Percentiles rank a stretch among this genome's conserved stretches.
Conservation (phyloP, 2,797 vertebrate species). For the Hafferia zeledoni region DNA sequence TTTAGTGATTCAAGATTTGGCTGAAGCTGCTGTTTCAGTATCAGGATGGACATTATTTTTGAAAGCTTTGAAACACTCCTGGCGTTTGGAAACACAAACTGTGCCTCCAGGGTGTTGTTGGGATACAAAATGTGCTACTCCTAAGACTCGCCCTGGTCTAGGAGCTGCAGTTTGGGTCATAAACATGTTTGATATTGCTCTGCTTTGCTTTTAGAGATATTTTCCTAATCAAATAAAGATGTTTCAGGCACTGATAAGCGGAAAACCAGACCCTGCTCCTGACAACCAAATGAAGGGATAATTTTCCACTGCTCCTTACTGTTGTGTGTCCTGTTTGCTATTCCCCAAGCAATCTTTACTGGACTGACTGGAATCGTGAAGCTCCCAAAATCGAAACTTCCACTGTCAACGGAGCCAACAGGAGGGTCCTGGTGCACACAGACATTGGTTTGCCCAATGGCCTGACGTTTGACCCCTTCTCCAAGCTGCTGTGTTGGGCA, state of each 20-base stretch:
- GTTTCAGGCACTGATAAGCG: background rate
- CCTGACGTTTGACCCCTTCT: constrained; percentile 86
- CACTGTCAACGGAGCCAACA: constrained; percentile 85
- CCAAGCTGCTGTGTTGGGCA: constrained; percentile 92
- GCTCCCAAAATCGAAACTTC: constrained; percentile 94
- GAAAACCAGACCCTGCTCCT: background rate
- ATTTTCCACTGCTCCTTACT: background rate
- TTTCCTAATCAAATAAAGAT: background rate
- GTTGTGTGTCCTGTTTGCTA: background rate
- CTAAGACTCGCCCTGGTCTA: background rate
- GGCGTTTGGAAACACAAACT: background rate
- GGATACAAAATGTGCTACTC: background rate
- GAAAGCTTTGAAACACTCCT: background rate
- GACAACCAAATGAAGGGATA: background rate
- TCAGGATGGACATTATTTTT: background rate
- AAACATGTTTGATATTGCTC: background rate
- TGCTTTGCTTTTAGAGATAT: background rate
- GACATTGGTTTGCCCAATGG: constrained; percentile 94
- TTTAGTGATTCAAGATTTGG: background rate
- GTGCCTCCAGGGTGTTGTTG: background rate
- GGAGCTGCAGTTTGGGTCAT: background rate
- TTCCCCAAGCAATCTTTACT: constrained; percentile 87
- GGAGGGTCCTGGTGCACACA: constrained; percentile 86
- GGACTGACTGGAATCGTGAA: constrained; percentile 98
- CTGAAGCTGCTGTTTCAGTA: background rate